Evolutionary conservation across 2,797 vertebrate genomes (phyloP).

Genomic region (Coranthus polyacanthus): DNA sequence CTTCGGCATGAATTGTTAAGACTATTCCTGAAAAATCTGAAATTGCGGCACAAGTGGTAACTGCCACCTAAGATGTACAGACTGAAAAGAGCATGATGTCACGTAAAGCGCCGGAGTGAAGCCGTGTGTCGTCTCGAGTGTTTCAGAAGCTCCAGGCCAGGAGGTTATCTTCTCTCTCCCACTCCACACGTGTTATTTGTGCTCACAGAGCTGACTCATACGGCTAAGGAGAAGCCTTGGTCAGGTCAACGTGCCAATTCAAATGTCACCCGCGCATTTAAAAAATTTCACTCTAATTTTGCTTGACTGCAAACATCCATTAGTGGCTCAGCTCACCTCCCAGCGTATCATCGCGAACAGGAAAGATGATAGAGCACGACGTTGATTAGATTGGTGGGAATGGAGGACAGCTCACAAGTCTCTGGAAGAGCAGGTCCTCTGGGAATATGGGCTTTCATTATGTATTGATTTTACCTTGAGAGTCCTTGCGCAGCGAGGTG

Average conservation of each 20-base stretch:
- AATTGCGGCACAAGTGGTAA: no score
- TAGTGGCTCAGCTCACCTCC: conserved; percentile 24
- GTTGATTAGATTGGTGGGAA: no score
- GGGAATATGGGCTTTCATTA: no score
- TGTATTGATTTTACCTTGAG: no score
- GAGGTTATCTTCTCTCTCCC: conserved; percentile 27
- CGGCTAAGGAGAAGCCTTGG: not conserved
- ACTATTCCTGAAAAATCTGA: not conserved
- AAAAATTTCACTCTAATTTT: conserved; percentile 49
- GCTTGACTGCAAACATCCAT: conserved; percentile 38
- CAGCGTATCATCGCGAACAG: not conserved
- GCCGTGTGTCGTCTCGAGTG: no score
- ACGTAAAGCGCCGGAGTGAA: no score
- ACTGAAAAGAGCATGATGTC: no score
- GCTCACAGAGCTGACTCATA: not conserved
- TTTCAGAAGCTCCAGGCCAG: conserved; percentile 23
- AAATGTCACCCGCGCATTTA: conserved; percentile 23
- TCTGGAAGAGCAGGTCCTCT: no score
- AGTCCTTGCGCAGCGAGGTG: no score
- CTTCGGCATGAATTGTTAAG: not conserved
- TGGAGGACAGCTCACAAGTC: no score
- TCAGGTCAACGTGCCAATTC: conserved; percentile 24
- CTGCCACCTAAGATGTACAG: no score
- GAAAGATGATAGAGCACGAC: no score
- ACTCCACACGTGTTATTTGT: conserved; percentile 28